Evolutionary conservation across 2,888 invertebrate genomes (phyloP).

Genomic region (Ariolimax columbianus): DNA sequence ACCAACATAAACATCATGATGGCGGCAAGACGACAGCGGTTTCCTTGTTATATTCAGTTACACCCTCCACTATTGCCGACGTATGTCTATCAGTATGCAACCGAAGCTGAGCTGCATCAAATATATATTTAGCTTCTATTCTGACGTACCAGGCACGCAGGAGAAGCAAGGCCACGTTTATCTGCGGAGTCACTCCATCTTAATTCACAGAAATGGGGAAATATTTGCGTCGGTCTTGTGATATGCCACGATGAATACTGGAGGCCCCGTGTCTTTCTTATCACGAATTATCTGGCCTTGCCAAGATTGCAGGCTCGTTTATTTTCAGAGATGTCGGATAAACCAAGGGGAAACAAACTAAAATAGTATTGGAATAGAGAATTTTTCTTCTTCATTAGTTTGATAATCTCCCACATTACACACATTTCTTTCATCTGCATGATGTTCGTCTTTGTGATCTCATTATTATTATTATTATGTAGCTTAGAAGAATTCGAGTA

Average conservation of each 20-base stretch:
- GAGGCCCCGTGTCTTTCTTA: conserved; percentile 27
- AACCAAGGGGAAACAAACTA: background rate
- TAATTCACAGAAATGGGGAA: conserved; percentile 19
- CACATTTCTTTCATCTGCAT: background rate
- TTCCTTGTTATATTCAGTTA: background rate
- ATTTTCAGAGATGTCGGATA: conserved; percentile 18
- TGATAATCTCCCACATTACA: background rate
- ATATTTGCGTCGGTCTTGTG: conserved; percentile 1
- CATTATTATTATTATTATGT: no score
- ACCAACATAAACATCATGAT: background rate
- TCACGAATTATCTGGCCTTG: conserved; percentile 16
- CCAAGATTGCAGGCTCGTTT: conserved; percentile 12
- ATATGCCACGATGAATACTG: conserved; percentile 15
- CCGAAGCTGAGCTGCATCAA: background rate
- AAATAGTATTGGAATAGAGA: background rate
- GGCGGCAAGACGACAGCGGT: background rate
- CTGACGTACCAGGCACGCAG: background rate
- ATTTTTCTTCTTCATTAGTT: background rate
- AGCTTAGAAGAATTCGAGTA: no score
- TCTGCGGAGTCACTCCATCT: conserved; percentile 22
- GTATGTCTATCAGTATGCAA: background rate
- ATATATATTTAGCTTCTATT: background rate
- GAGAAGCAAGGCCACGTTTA: background rate
- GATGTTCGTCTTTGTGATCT: background rate
- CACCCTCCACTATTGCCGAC: background rate